Base-by-base conservation (phyloP, 92 coral and sea anemone genomes). In the Zoanthus gigantus region DNA sequence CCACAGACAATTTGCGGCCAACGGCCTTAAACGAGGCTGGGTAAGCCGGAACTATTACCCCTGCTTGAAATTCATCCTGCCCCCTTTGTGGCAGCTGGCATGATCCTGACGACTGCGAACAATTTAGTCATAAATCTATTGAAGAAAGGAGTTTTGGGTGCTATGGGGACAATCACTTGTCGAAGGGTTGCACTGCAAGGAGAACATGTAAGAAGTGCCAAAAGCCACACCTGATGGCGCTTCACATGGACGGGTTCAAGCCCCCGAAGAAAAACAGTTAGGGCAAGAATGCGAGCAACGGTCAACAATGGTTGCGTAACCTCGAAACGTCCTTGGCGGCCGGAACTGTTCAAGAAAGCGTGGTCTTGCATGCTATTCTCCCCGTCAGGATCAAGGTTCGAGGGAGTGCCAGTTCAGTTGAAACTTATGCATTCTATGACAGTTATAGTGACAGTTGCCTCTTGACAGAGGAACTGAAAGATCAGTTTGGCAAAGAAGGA, bases 371-470 rank as follows among this genome's bases (percentile, higher is more conserved):
- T 42, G 77, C 77, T 16, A 72, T 72, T 14, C 77, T 72, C 53
- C 53, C 77, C 18, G 77, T 72, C 46, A 71, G 47, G 75, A 48
- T 71, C 9, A 71, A 71, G 75, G 47, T 30, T 71, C 15, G 12
- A 71, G 75, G 75, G 77, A 72, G 53, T 72, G 77, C 77, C 53
- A 37, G 52, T 72, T 13, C 53, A 72, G 77, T 72, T 12, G 77
- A 72, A 17, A 72, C 77, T 37, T 92, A 92, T 53, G 94, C 96
- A 0, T 94, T 94, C 88, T 94, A 92, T 54, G 97, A 94, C 71
- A 89, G 82, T 50, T 92, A 93, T 9, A 94, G 97, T 56, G 89
- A 83, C 23, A 93, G 97, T 29, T 92, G 94, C 78, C 46, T 73
- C 78, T 73, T 73, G 78, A 73, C 78, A 73, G 57, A 73, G 78